Base-by-base conservation (phyloP, 64 coral and sea anemone species). In the Actinia tenebrosa region DNA sequence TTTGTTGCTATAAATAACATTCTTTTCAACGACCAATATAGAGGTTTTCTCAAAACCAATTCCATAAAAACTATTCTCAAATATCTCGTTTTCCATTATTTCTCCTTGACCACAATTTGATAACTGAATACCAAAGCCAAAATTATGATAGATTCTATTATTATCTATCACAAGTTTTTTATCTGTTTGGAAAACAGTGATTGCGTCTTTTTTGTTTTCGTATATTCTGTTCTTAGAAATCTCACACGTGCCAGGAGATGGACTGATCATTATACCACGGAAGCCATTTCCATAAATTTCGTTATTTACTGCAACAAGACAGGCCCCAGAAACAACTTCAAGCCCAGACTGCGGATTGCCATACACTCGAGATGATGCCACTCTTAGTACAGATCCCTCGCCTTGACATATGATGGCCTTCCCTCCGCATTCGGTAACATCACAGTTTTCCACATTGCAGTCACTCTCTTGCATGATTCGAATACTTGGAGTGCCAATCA, bases 131-230 rank as follows among this genome's bases (percentile, higher is more conserved):
- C 94, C 94, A 86, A 93, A 93, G 0, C 78, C 46, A 56, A 20
- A 43, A 64, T 93, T 96, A 69, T 96, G 93, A 44, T 92, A 88
- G 16, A 95, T 19, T 44, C 89, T n/a, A 26, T 95, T 95, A 16
- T 37, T 78, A 3, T 44, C 7, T 64, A 92, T 83, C 19, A 87
- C 30, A 3, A 55, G 27, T 16, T 79, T 79, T 10, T 86, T 20
- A 1, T 37, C 1, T 26, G 23, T 16, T 1, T 18, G 42, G n/a
- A 45, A 23, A 0, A 82, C 80, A 3, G 44, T 30, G 58, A 95
- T 60, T 0, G 86, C 93, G 45, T 91, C 86, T 7, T 16, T 16
- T 11, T 44, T 44, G 64, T 95, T 95, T 89, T 95, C 94, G 58
- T 92, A 89, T 16, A 95, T 89, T 68, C 84, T 89, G 17, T 91